A percentile compares a stretch with the other conserved stretches of the same genome.
Evolutionary conservation across 1,140 invertebrate genomes (phyloP).

Genomic region (Lysiphlebus fabarum): DNA sequence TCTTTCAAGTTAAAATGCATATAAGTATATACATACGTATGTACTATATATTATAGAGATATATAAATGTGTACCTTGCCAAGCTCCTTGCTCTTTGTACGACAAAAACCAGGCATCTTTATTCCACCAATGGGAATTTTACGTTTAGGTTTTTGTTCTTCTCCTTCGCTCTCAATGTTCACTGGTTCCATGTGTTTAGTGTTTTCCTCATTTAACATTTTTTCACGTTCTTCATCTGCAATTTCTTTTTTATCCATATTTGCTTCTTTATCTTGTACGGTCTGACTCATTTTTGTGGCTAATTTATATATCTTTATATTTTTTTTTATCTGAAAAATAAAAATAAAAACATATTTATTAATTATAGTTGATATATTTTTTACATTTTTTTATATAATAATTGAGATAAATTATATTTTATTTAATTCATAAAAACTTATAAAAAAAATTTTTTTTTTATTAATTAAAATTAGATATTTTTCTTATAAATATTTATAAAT

Average conservation of each 20-base stretch:
- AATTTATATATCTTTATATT: background rate
- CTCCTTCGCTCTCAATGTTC: slow-evolving; percentile 38
- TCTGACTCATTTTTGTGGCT: slow-evolving; percentile 39
- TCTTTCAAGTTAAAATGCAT: background rate
- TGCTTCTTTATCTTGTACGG: slow-evolving; percentile 40
- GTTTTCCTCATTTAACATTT: slow-evolving; percentile 67
- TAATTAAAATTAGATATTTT: too few relatives aligned
- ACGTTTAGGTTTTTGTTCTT: slow-evolving; percentile 65
- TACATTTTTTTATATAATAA: too few relatives aligned
- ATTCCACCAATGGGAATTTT: slow-evolving; percentile 80
- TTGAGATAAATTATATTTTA: too few relatives aligned
- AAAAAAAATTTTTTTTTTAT: too few relatives aligned
- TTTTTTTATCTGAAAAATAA: too few relatives aligned
- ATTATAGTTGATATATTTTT: too few relatives aligned
- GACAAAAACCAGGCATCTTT: slow-evolving; percentile 77
- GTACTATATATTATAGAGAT: background rate
- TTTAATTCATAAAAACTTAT: too few relatives aligned
- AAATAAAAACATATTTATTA: too few relatives aligned
- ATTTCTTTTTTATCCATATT: slow-evolving; percentile 70
- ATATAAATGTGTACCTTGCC: background rate
- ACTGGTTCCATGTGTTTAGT: slow-evolving; percentile 36
- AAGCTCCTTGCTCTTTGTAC: slow-evolving; percentile 67
- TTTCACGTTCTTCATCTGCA: slow-evolving; percentile 67
- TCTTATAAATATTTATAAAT: too few relatives aligned
- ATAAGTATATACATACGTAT: background rate